Conservation (phyloP, 2,113 vertebrate genomes). For the Brachyistius frenatus region DNA sequence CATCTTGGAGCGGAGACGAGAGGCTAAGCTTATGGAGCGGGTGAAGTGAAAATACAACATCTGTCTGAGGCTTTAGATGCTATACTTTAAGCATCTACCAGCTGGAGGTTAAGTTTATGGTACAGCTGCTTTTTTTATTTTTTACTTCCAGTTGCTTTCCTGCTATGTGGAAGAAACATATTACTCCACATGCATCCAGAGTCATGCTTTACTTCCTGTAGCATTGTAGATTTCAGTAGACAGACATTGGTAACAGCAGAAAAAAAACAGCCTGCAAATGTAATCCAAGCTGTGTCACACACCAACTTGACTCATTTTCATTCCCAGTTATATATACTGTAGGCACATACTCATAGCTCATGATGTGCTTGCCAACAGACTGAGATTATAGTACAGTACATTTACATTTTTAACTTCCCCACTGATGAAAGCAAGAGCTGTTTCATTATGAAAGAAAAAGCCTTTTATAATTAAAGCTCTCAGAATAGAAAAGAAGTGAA, state of each 20-base stretch:
- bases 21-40: slow-evolving; percentile 44
- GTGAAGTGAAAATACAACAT: slow-evolving; percentile 55
- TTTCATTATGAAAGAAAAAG: slow-evolving; percentile 37
- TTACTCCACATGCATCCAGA: neutral
- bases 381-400: slow-evolving; percentile 46
- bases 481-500: slow-evolving; percentile 12
- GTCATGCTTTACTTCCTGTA: neutral
- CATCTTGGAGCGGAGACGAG: slow-evolving; percentile 54
- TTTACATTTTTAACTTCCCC: slow-evolving; percentile 47
- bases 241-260: slow-evolving; percentile 15
- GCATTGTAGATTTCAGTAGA: slow-evolving; percentile 5
- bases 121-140: slow-evolving; percentile 7
- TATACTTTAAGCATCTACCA: slow-evolving; percentile 27
- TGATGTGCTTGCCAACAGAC: slow-evolving; percentile 49
- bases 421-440: slow-evolving; percentile 19
- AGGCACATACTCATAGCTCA: slow-evolving; percentile 37
- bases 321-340: slow-evolving; percentile 28
- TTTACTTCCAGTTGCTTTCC: neutral
- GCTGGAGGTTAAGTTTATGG: slow-evolving; percentile 29
- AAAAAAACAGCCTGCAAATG: slow-evolving; percentile 27
- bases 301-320: slow-evolving; percentile 52
- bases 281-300: slow-evolving; percentile 46
- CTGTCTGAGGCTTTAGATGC: slow-evolving; percentile 51
- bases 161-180: neutral
- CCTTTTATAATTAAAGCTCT: slow-evolving; percentile 24